phyloP scores from a whole-genome alignment of 2,113 vertebrate species.

The Montifringilla adamsi region DNA sequence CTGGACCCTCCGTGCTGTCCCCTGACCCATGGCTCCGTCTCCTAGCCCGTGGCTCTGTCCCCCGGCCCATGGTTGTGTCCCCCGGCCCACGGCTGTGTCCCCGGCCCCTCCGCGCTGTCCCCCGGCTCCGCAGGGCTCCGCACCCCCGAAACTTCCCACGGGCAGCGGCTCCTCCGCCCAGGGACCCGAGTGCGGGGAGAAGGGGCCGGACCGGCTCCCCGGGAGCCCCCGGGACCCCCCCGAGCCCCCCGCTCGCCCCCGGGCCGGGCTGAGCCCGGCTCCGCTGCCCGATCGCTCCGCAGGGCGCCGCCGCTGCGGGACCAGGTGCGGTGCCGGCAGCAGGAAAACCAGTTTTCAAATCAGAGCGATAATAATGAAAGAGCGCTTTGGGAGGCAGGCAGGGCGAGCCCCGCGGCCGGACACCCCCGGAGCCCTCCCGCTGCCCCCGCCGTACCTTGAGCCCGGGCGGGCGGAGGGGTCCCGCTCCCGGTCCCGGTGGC shows the following conservation, averaged over 20 bases:
- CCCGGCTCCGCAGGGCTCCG: not conserved
- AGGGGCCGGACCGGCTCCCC: too few relatives aligned
- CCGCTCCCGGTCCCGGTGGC: not conserved
- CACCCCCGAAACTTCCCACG: not conserved
- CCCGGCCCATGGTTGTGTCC: too few relatives aligned
- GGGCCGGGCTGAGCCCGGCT: not conserved
- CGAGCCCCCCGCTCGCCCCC: too few relatives aligned
- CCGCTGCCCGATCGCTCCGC: not conserved
- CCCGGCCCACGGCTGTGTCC: too few relatives aligned
- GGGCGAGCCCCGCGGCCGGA: not conserved
- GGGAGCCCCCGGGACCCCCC: too few relatives aligned
- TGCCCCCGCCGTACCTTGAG: not conserved
- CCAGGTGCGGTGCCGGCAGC: not conserved
- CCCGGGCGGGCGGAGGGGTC: not conserved
- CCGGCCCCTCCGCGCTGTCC: fast-evolving
- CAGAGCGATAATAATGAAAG: not conserved
- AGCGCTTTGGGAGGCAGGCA: not conserved
- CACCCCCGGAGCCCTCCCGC: not conserved
- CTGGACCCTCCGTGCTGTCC: not conserved
- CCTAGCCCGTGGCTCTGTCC: too few relatives aligned
- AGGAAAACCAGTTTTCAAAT: not conserved
- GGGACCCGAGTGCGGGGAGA: not conserved
- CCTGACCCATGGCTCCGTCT: too few relatives aligned
- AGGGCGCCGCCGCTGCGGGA: not conserved
- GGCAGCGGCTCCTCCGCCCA: not conserved